These are phyloP conservation scores for Galleria mellonella DNA, from an alignment of 1,140 invertebrate species.

Conservation along the genomic window DNA sequence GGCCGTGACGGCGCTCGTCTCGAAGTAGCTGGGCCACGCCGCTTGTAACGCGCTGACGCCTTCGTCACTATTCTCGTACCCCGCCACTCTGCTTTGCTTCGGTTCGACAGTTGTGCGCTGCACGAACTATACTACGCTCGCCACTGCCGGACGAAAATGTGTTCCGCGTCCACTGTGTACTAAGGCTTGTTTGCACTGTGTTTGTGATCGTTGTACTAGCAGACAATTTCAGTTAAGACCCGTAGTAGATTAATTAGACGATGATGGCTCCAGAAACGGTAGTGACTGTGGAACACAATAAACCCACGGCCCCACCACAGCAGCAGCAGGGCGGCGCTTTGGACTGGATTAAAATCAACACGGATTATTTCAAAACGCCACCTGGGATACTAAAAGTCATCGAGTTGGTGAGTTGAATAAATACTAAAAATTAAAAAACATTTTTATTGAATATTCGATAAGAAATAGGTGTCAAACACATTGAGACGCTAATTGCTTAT, in stretches of 20 bases:
- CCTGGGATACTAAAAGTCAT: conserved; percentile 77
- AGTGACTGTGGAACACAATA: conserved; percentile 77
- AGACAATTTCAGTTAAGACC: background rate
- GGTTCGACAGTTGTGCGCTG: conserved; percentile 42
- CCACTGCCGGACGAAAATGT: conserved; percentile 45
- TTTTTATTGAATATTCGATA: no score
- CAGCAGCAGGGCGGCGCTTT: conserved; percentile 70
- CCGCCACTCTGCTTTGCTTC: conserved; percentile 25
- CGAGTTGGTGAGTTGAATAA: conserved; percentile 75
- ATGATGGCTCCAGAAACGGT: conserved; percentile 82
- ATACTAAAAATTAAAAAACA: no score
- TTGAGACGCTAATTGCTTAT: background rate
- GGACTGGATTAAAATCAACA: conserved; percentile 76
- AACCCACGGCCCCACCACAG: conserved; percentile 70
- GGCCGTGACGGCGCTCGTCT: no score
- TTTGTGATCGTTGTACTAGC: conserved; percentile 31
- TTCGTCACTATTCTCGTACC: conserved; percentile 35
- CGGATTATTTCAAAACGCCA: conserved; percentile 77
- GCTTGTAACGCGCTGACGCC: conserved; percentile 11
- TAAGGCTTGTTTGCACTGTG: conserved; percentile 47
- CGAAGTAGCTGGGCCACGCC: background rate
- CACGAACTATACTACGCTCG: conserved; percentile 48
- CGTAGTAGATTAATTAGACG: conserved; percentile 22
- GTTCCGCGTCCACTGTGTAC: conserved; percentile 46
- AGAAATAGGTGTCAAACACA: background rate